A percentile compares a stretch with the other conserved stretches of the same genome.
Evolutionary conservation across 92 coral and sea anemone genomes (phyloP).

Genomic region (Phymanthus crucifer): DNA sequence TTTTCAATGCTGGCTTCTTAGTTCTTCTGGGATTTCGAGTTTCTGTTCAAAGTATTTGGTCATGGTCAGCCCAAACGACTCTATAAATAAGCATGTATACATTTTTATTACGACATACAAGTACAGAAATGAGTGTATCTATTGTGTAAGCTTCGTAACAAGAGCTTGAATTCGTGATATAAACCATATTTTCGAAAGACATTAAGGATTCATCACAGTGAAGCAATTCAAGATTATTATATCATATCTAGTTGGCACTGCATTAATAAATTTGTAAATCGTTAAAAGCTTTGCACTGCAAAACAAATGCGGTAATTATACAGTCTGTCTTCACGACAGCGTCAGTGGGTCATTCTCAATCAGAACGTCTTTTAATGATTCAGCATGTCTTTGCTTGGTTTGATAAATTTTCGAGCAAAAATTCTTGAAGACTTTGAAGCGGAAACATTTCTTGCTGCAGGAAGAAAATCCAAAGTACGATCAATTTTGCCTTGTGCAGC

Average conservation of each 20-base stretch:
- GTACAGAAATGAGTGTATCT: too few relatives aligned
- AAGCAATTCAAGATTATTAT: too few relatives aligned
- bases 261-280: neutral
- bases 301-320: neutral
- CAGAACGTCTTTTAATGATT: neutral
- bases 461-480: neutral
- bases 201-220: too few relatives aligned
- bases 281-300: neutral
- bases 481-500: neutral
- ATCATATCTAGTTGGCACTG: neutral
- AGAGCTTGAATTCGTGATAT: too few relatives aligned
- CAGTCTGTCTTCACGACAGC: neutral
- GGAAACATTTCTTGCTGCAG: neutral
- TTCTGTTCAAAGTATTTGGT: too few relatives aligned
- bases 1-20: too few relatives aligned
- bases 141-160: too few relatives aligned
- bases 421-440: neutral
- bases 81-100: too few relatives aligned
- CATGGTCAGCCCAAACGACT: too few relatives aligned
- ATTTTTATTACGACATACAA: too few relatives aligned
- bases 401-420: neutral
- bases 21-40: too few relatives aligned
- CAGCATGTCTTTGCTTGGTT: neutral
- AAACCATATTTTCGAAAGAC: too few relatives aligned
- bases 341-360: neutral